phyloP scores from a whole-genome alignment of 2,888 invertebrate species.

The Camponotus fellah region DNA sequence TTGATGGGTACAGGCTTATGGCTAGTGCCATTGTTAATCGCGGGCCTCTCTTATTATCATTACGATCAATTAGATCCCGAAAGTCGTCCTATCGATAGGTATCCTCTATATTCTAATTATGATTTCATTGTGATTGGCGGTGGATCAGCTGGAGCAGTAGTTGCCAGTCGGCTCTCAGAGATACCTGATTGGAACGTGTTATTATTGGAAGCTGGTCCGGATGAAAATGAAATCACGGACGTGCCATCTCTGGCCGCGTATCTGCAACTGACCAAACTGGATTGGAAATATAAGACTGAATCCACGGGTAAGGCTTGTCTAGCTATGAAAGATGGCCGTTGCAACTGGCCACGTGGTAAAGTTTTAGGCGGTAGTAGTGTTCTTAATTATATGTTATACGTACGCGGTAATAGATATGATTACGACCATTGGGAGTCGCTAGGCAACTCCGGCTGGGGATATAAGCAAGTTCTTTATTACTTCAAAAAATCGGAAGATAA shows the following conservation, averaged over 20 bases:
- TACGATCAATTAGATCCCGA: conserved; percentile 94
- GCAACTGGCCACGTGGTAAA: conserved; percentile 96
- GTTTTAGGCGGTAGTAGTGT: conserved; percentile 96
- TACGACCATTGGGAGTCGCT: conserved; percentile 95
- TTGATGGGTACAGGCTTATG: conserved; percentile 93
- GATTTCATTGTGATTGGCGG: conserved; percentile 95
- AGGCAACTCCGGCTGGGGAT: conserved; percentile 97
- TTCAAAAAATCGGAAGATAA: conserved; percentile 97
- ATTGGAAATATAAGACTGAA: conserved; percentile 96
- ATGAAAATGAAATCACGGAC: conserved; percentile 95
- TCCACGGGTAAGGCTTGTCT: conserved; percentile 93
- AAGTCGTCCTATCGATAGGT: conserved; percentile 90
- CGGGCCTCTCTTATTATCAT: conserved; percentile 93
- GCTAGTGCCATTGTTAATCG: conserved; percentile 94
- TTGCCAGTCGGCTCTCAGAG: conserved; percentile 94
- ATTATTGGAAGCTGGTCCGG: conserved; percentile 94
- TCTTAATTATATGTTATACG: conserved; percentile 96
- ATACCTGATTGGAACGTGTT: conserved; percentile 92
- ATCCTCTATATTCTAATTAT: conserved; percentile 91
- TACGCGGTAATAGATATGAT: conserved; percentile 93
- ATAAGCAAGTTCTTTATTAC: conserved; percentile 93
- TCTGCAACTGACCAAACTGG: conserved; percentile 93
- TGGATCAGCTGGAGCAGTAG: conserved; percentile 96
- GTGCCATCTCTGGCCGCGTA: conserved; percentile 95
- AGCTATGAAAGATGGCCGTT: conserved; percentile 93